These are phyloP conservation scores for Botia kubotai DNA, from an alignment of 2,797 vertebrate species.

Conservation along the genomic window DNA sequence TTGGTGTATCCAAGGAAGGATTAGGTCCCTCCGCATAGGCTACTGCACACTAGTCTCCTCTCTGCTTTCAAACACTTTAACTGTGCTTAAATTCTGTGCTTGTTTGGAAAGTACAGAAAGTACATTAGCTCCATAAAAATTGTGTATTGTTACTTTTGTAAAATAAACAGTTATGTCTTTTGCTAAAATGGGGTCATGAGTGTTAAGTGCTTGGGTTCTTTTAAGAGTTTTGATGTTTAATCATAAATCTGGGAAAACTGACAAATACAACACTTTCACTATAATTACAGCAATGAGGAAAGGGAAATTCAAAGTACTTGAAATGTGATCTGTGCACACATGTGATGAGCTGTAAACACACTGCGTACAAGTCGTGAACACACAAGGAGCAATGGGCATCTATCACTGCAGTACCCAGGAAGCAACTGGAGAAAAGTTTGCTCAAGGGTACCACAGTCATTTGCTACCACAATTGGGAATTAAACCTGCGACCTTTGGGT, in stretches of 20 bases:
- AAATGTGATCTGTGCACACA: too few relatives aligned
- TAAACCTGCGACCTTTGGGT: too few relatives aligned
- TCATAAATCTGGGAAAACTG: neutral
- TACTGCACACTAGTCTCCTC: conserved; percentile 55
- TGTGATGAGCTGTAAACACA: too few relatives aligned
- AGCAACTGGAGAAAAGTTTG: too few relatives aligned
- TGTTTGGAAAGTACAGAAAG: conserved; percentile 1
- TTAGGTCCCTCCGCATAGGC: conserved; percentile 57
- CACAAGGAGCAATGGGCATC: too few relatives aligned
- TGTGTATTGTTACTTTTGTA: conserved; percentile 46
- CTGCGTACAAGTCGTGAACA: too few relatives aligned
- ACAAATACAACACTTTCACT: too few relatives aligned
- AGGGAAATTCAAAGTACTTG: too few relatives aligned
- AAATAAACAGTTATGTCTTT: conserved; percentile 33
- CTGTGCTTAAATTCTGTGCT: conserved; percentile 14
- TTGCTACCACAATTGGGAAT: too few relatives aligned
- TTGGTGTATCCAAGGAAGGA: conserved; percentile 67
- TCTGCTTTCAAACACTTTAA: conserved; percentile 38
- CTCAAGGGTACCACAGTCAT: too few relatives aligned
- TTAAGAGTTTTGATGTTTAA: neutral
- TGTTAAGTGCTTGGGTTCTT: neutral
- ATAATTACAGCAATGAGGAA: too few relatives aligned
- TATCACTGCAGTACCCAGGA: too few relatives aligned
- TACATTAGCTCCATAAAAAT: neutral
- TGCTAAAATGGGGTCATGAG: neutral